These are phyloP conservation scores for Chloropsis cyanopogon DNA, from an alignment of 2,113 vertebrate species.

Conservation along the genomic window DNA sequence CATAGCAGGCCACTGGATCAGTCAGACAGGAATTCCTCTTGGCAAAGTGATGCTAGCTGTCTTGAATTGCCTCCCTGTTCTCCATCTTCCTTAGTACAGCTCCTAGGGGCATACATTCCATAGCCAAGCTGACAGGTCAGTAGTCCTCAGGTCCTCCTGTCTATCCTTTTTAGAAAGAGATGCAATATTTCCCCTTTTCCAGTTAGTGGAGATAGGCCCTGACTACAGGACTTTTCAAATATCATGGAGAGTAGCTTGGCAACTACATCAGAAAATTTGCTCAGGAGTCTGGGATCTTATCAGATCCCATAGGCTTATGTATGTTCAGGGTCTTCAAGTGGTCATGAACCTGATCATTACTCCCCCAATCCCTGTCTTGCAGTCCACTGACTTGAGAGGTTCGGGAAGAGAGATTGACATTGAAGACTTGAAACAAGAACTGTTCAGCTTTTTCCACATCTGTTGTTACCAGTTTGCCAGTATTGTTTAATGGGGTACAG, in stretches of 20 bases:
- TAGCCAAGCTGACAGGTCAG: not conserved
- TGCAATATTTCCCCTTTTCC: not conserved
- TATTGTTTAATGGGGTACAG: accelerated
- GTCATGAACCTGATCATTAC: not conserved
- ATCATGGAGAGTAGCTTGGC: not conserved
- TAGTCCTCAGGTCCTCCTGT: not conserved
- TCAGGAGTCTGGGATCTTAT: not conserved
- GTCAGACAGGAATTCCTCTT: not conserved
- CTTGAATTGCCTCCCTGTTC: not conserved
- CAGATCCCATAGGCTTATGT: not conserved
- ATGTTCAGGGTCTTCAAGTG: not conserved
- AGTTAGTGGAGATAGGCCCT: not conserved
- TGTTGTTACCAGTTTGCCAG: not conserved
- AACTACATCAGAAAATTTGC: not conserved
- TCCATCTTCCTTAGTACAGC: not conserved
- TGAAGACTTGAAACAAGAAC: not conserved
- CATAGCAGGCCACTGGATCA: not conserved
- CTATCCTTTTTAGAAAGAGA: not conserved
- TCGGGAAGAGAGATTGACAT: not conserved
- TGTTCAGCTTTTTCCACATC: not conserved
- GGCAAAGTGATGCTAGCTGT: not conserved
- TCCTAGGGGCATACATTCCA: not conserved
- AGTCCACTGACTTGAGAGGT: not conserved
- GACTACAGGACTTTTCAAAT: not conserved
- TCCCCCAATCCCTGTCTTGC: not conserved